A percentile compares a stretch with the other conserved stretches of the same genome.
Conservation (phyloP, 2,888 invertebrate genomes). For the Parthenolecanium corni region DNA sequence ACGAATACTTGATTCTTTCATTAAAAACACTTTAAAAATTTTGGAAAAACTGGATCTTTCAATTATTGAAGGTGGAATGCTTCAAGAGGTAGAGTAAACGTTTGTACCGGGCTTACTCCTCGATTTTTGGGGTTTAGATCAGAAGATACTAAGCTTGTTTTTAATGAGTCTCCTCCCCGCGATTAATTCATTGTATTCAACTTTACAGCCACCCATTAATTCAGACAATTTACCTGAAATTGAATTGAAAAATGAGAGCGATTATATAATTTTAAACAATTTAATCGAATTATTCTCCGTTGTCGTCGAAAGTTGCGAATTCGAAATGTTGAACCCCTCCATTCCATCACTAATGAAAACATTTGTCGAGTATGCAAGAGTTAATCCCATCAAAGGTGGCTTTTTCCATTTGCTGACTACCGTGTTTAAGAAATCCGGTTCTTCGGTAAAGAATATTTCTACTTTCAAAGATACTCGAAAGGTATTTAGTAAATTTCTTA, state of each 20-base stretch:
- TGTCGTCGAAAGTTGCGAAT: not conserved
- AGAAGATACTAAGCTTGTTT: too few relatives aligned
- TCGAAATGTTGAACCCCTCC: conserved; percentile 7
- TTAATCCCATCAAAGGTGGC: conserved; percentile 7
- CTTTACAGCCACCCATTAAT: too few relatives aligned
- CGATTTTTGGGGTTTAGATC: too few relatives aligned
- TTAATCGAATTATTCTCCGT: conserved; percentile 16
- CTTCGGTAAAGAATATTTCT: not conserved
- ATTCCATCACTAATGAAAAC: not conserved
- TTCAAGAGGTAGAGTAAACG: not conserved
- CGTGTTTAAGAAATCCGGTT: conserved; percentile 6
- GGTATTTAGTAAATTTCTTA: not conserved
- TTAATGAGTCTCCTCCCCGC: not conserved
- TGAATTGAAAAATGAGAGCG: not conserved
- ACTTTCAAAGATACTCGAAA: not conserved
- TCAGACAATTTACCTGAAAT: too few relatives aligned
- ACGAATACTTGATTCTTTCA: conserved; percentile 2
- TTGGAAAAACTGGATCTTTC: conserved; percentile 14
- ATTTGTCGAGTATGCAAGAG: not conserved
- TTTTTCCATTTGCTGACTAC: conserved; percentile 8
- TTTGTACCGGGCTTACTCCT: too few relatives aligned
- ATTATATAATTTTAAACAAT: conserved; percentile 18
- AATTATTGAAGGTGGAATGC: not conserved
- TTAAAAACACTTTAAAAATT: conserved; percentile 4
- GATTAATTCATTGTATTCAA: not conserved